Percentiles rank a stretch among this genome's conserved stretches.
These are phyloP conservation scores for Epirrhoe alternata DNA, from an alignment of 2,888 invertebrate species.

Conservation along the genomic window DNA sequence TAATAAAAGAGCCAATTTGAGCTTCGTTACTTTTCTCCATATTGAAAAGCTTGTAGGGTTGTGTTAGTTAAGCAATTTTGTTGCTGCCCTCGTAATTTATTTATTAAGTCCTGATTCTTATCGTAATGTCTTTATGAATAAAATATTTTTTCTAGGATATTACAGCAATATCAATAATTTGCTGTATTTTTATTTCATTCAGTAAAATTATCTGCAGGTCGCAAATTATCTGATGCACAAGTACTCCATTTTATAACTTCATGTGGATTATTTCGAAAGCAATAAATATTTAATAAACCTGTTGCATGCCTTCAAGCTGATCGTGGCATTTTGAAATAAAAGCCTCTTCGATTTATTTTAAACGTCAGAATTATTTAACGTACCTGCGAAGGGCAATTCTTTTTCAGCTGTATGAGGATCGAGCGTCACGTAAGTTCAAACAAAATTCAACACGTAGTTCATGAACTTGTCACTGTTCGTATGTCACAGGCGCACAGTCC, in stretches of 20 bases:
- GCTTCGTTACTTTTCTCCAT: slow-evolving; percentile 8
- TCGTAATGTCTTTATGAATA: too few relatives aligned
- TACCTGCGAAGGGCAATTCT: slow-evolving; percentile 64
- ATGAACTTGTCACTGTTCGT: slow-evolving; percentile 84
- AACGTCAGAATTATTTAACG: slow-evolving; percentile 47
- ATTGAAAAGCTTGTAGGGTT: not conserved
- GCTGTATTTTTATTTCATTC: too few relatives aligned
- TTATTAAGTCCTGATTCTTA: not conserved
- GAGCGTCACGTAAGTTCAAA: slow-evolving; percentile 78
- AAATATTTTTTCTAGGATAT: too few relatives aligned
- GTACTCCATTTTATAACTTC: not conserved
- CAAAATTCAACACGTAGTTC: slow-evolving; percentile 81
- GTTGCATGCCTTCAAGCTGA: slow-evolving; percentile 60
- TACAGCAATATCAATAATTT: too few relatives aligned
- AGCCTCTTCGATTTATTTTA: slow-evolving; percentile 24
- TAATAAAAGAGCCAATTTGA: slow-evolving; percentile 28
- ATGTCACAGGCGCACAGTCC: slow-evolving; percentile 82
- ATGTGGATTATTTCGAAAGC: slow-evolving; percentile 40
- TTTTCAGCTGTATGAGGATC: slow-evolving; percentile 50
- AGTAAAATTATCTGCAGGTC: not conserved
- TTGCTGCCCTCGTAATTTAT: not conserved
- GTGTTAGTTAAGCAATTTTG: not conserved
- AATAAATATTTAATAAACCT: slow-evolving; percentile 77
- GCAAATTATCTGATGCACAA: not conserved
- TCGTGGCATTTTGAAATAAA: slow-evolving; percentile 51